Evolutionary conservation across 1,140 invertebrate genomes (phyloP), one percentile per base, ranked within the genome.

Genomic region (Brachionus calyciflorus): DNA sequence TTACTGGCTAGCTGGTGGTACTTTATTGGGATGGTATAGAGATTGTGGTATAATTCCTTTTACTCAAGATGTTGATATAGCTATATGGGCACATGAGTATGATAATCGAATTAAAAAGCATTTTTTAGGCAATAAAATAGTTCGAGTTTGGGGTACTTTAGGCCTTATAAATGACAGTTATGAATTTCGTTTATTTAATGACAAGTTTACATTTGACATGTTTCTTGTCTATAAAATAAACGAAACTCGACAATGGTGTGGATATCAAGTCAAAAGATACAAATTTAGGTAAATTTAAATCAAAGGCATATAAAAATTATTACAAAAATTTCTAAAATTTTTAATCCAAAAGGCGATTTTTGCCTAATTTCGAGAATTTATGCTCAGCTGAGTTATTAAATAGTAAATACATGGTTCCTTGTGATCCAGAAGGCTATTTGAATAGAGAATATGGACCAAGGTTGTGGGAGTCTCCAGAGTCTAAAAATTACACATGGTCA

Each of bases 131-230:
- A 70, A 70, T 14, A 49, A 37, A 33, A 70, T 70, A 33, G 65
- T 70, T 10, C 28, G 46, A 33, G 3, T 70, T 33, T 70, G 65
- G 65, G 65, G 65, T 19, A 49, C 65, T 24, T 12, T 70, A 28
- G 65, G 65, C 2, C 46, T 70, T 12, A 2, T 70, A 7, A 70
- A 70, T 30, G 65, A 70, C 21, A 49, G 44, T 37, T 49, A 19
- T 51, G 65, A 70, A 70, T 70, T 70, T 51, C 44, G 65, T 3
- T n/a, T 70, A 17, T 70, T 70, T 37, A 70, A 49, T 37, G 65
- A 49, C 33, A 49, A 33, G n/a, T 70, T 49, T 51, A 70, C 65
- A 19, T 70, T 70, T 33, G 65, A 70, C 24, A 12, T 70, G 0
- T 70, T 70, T 70, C 41, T 49, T 24, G 65, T 49, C 2, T 70